Base-by-base conservation (phyloP, 2,888 invertebrate genomes). In the Polietes domitor region DNA sequence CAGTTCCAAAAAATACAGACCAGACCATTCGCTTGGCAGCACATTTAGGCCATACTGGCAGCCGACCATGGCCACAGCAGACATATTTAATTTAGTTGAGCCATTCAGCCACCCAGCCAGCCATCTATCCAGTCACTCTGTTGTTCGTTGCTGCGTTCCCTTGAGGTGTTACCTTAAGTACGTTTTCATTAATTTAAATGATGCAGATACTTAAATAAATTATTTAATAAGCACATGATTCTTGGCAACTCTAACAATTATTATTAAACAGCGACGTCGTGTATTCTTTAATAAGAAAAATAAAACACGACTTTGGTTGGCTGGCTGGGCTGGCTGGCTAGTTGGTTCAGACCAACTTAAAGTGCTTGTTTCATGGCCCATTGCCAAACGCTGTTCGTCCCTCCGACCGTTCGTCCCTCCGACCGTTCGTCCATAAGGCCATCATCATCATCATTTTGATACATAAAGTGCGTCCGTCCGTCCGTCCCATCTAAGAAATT, bases 161-260 rank as follows among this genome's bases (percentile, higher is more conserved):
- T 80, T 80, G 61, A 79, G 77, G 83, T 83, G 83, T 83, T 83
- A 71, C 61, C 50, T 26, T 81, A 85, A 86, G 85, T 87, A 89
- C 88, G 88, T 88, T 90, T 90, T 88, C 89, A 89, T 88, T 88
- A 89, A 89, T 87, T 87, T 88, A 88, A 90, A 90, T 90, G 90
- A 90, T 88, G 43, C 55, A 7, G 12, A 89, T 89, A 88, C 89
- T 90, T 91, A 90, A 90, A 91, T 90, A 89, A 91, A 90, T 90
- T 91, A 90, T 90, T 90, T 90, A 90, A 90, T 91, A 90, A 91
- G 91, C 90, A 90, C 88, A 78, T 90, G 89, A 90, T 72, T 83
- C 74, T 71, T 63, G 37, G 24, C 41, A 53, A 75, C 68, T 63
- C n/a, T 28, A 68, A 68, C 21, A 68, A 68, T 41, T 68, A 43